These are phyloP conservation scores for Fregata magnificens DNA, from an alignment of 2,113 vertebrate genomes.

Conservation along the genomic window DNA sequence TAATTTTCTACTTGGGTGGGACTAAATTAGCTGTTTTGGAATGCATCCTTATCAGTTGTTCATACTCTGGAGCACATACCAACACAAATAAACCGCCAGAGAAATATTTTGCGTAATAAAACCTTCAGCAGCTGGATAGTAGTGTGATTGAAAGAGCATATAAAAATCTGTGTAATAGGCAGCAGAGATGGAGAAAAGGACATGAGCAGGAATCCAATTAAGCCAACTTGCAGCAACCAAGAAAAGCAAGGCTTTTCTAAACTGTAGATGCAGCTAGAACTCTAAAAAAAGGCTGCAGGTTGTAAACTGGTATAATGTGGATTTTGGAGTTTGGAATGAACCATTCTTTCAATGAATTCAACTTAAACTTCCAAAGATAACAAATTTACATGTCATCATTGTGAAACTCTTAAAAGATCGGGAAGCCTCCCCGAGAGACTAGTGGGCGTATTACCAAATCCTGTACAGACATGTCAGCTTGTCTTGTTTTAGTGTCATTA, in stretches of 20 bases:
- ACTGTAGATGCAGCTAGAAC: neutral
- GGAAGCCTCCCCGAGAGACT: neutral
- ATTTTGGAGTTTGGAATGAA: neutral
- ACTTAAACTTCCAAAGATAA: neutral
- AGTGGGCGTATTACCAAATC: neutral
- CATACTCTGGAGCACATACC: neutral
- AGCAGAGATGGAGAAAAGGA: neutral
- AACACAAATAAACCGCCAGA: neutral
- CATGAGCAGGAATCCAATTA: neutral
- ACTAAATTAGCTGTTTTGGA: conserved; percentile 29
- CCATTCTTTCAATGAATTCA: neutral
- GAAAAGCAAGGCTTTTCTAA: neutral
- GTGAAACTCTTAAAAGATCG: neutral
- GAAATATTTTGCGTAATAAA: conserved; percentile 18
- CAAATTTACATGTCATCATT: neutral
- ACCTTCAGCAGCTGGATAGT: neutral
- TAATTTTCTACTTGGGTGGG: conserved; percentile 51
- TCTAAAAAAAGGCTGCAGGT: neutral
- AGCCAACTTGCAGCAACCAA: neutral
- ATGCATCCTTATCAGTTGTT: conserved; percentile 12
- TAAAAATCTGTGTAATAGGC: neutral
- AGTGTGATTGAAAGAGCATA: neutral
- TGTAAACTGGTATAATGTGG: neutral
- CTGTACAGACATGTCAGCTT: neutral
- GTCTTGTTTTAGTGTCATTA: neutral